Evolutionary conservation across 1,140 invertebrate genomes (phyloP), one percentile per base, ranked within the genome.

Genomic region (Brachionus manjavacas): DNA sequence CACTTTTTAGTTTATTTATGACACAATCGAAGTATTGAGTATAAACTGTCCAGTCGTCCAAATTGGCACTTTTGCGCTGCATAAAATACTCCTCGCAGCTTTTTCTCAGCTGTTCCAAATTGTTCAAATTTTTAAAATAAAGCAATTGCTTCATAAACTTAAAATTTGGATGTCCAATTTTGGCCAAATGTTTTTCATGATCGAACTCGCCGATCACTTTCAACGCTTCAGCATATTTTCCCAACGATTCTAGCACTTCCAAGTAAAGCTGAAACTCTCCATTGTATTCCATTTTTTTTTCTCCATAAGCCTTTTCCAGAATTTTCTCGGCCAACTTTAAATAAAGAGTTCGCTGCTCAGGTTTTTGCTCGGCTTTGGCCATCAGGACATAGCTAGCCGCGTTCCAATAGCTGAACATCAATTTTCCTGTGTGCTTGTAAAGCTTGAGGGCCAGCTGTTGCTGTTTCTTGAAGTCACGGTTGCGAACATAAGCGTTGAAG

Each of bases 221-320:
- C 35, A 64, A 46, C 3, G 79, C 79, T 25, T 43, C 12, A 2
- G n/a, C 4, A 46, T 81, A 64, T 11, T 81, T 60, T 41, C 12
- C 52, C 28, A 41, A 23, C 16, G 31, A 4, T 46, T 81, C 79
- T 1, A 81, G 52, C 12, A 81, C 35, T 9, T 81, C 25, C 41
- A 81, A 81, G 28, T 64, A 81, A 8, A 81, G 52, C 16, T 43
- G 52, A 68, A 81, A 81, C 43, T 81, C 79, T 23, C 79, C 79
- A 68, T 68, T 81, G 20, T 35, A 81, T 23, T 81, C 79, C 79
- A 81, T 81, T 68, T 81, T 81, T 43, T 81, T 60, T 8, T 81
- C 79, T 9, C 20, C 49, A 68, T 64, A 81, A 8, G 31, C 25
- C 25, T 81, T 81, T 81, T 81, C 35, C 11, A 81, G 31, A 11